Base-by-base conservation (phyloP, 1,140 invertebrate species). In the Limonius californicus region DNA sequence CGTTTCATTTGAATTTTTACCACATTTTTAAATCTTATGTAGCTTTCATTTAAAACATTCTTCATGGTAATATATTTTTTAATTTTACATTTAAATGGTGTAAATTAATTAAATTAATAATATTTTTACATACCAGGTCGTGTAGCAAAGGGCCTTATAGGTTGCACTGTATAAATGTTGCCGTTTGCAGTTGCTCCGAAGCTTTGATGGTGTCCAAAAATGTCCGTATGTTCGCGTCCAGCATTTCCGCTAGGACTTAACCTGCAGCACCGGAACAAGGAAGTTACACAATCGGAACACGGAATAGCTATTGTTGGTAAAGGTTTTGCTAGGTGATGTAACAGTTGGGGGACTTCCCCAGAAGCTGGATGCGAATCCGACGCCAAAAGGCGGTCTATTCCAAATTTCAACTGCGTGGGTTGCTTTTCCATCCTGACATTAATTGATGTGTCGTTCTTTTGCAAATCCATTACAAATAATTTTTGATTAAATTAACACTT, bases 221-320 rank as follows among this genome's bases (percentile, higher is more conserved):
- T 23, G 14, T 66, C 64, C 47, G 59, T 43, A 54, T 62, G 43
- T 18, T 45, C 19, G n/a, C 23, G 9, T 12, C 18, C 21, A 14
- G 23, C 15, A 30, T 39, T 56, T 30, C 9, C 19, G 11, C 43
- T 58, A n/a, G 68, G 59, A 66, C 71, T 69, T 12, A 75, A 53
- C 16, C 70, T 69, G 59, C 77, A 78, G 60, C 76, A 77, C 61
- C 76, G 67, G 61, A 76, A 78, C 54, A 78, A 59, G 1, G 77
- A 78, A 16, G 76, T 76, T 7, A 78, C 77, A 67, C 76, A 78
- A 63, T 78, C 77, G 12, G 76, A 76, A 70, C 77, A 78, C 9
- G 77, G 77, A 55, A 77, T 67, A 8, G 72, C 68, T 20, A 75
- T 64, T 15, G 67, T 67, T 32, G 68, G 59, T 61, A 61, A 60